A percentile compares a stretch with the other conserved stretches of the same genome.
Conservation (phyloP, 2,113 vertebrate species). For the Nesogale talazaci region DNA sequence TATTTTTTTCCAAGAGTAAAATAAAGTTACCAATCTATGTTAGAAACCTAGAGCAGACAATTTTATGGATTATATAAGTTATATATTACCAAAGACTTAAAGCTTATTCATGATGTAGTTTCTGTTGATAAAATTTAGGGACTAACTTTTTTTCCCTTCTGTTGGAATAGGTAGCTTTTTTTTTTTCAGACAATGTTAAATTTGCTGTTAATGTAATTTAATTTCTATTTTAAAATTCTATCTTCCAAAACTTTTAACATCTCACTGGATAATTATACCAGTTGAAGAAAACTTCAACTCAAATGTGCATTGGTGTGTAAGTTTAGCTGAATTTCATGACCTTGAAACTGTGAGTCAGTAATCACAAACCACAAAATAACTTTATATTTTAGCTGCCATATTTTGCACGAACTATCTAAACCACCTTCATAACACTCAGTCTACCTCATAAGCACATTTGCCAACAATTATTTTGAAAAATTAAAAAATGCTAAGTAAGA, state of each 20-base stretch:
- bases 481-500: neutral
- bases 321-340: constrained; percentile 37
- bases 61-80: neutral
- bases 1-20: neutral
- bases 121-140: no score
- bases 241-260: constrained; percentile 19
- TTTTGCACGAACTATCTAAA: neutral
- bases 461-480: neutral
- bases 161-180: neutral
- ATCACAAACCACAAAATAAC: neutral
- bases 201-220: constrained; percentile 4
- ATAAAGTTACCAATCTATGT: neutral
- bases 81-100: neutral
- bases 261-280: constrained; percentile 8
- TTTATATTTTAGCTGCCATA: neutral
- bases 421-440: neutral
- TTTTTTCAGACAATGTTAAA: neutral
- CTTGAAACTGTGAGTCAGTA: neutral
- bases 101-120: no score
- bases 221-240: constrained; percentile 4
- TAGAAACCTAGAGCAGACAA: neutral
- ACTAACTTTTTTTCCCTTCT: neutral
- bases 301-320: neutral
- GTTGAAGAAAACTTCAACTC: constrained; percentile 25
- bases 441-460: constrained; percentile 25